phyloP scores from a whole-genome alignment of 2,113 vertebrate genomes.

The Lanius ludovicianus region DNA sequence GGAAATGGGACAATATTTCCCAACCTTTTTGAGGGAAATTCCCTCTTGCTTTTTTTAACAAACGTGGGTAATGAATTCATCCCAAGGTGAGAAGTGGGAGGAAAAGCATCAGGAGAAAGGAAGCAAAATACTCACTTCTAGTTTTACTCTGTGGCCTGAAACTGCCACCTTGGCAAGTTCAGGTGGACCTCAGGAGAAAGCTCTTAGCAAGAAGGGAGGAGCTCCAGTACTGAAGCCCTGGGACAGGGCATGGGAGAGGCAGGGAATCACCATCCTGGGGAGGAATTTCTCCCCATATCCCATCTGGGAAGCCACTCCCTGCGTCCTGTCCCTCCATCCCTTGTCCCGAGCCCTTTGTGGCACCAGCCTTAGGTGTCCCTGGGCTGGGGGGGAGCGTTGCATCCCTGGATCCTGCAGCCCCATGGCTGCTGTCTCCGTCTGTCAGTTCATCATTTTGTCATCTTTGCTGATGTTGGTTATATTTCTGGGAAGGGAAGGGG shows the following conservation, averaged over 20 bases:
- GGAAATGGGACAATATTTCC: rapidly evolving
- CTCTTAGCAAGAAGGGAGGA: neutral
- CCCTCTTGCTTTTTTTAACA: neutral
- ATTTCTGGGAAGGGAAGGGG: slow-evolving; percentile 5
- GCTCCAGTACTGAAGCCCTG: neutral
- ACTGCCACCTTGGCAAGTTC: neutral
- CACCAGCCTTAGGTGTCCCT: neutral
- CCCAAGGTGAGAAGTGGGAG: neutral
- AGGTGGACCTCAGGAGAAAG: neutral
- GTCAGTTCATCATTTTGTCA: neutral
- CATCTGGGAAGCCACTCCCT: neutral
- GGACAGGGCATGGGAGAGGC: neutral
- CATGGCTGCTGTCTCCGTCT: neutral
- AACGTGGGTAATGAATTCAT: rapidly evolving
- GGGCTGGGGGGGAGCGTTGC: neutral
- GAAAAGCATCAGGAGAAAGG: rapidly evolving
- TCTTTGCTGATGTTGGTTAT: slow-evolving; percentile 26
- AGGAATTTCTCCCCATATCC: neutral
- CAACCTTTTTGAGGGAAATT: rapidly evolving
- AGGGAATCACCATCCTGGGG: neutral
- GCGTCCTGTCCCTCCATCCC: neutral
- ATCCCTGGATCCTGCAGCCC: neutral
- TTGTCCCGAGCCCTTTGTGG: neutral
- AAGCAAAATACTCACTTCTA: neutral
- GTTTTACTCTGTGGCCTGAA: neutral